Base-by-base conservation (phyloP, 2,113 vertebrate species). In the Danio rerio region DNA sequence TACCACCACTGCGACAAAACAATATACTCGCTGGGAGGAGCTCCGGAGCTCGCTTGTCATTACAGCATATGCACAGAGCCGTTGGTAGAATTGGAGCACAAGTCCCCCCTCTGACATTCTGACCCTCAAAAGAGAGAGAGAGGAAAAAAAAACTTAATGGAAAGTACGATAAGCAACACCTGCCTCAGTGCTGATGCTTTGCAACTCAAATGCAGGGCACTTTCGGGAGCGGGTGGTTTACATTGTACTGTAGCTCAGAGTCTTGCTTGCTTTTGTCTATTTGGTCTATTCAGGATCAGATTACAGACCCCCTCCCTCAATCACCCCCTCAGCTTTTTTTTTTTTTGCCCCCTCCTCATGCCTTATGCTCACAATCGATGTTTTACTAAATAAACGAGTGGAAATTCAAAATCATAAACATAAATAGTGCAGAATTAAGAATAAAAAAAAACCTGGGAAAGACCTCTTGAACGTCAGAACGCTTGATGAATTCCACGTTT, bases 141-240 rank as follows among this genome's bases (percentile, higher is more conserved):
- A 31, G 31, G 31, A 89, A 88, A 91, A 91, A 90, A 82, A 81
- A 89, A 80, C 87, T 87, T 15, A 81, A 84, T 88, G 86, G 85
- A 85, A 84, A 89, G 85, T 86, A 87, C 75, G 86, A 87, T 87
- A 85, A 70, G 85, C 90, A 93, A 90, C 92, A 94, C 93, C 92
- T 94, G 93, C 92, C 90, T 86, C 86, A 86, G 88, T 83, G 84
- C 89, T 80, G 89, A 85, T 86, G 88, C 81, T 88, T 86, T 79
- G 7, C 82, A 84, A 86, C 87, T 89, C 80, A 18, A 83, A 82
- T 88, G 83, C 85, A 90, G 84, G 81, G 87, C 89, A 31, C 31
- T 31, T 58, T 85, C 80, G 50, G 62, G 82, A 65, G 84, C 58
- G 77, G 73, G 49, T 50, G 72, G 63, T 76, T 66, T 78, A 85